These are phyloP conservation scores for Drosophila nr. fundita DNA, from an alignment of 2,888 invertebrate genomes.

Conservation along the genomic window DNA sequence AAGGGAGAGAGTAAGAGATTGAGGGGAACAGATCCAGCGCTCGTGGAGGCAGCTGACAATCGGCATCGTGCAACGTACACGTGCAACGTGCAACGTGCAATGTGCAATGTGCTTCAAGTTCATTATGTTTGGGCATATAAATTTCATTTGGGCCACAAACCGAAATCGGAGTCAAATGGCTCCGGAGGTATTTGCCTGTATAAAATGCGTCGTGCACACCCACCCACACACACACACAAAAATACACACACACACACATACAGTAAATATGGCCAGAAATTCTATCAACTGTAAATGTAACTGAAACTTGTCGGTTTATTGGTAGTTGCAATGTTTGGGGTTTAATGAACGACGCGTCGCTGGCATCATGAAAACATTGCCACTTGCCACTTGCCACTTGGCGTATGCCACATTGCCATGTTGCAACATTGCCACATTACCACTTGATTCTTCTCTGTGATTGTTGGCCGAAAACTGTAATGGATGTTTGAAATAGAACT, in stretches of 20 bases:
- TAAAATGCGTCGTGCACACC: conserved; percentile 59
- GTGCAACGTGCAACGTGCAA: conserved; percentile 12
- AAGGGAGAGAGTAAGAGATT: not conserved
- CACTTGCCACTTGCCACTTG: conserved; percentile 1
- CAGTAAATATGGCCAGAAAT: conserved; percentile 40
- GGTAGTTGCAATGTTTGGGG: conserved; percentile 11
- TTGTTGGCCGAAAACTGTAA: conserved; percentile 6
- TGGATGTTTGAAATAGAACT: conserved; percentile 1
- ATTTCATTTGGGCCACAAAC: conserved; percentile 80
- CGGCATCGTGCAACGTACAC: not conserved
- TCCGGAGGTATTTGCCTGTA: conserved; percentile 69
- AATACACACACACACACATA: conserved; percentile 4
- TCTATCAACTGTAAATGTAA: conserved; percentile 21
- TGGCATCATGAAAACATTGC: conserved; percentile 10
- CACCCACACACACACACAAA: conserved; percentile 14
- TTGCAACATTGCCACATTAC: conserved; percentile 1
- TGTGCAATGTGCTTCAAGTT: conserved; percentile 74
- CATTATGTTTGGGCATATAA: conserved; percentile 81
- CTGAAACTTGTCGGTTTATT: conserved; percentile 13
- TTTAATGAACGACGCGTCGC: conserved; percentile 32
- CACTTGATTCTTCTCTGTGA: conserved; percentile 3
- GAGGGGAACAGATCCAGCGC: not conserved
- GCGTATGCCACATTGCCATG: conserved; percentile 9
- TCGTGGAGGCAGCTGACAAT: not conserved
- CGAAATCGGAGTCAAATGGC: conserved; percentile 80